Base-by-base conservation (phyloP, 2,888 invertebrate genomes). In the Lycocerus yunnanus region DNA sequence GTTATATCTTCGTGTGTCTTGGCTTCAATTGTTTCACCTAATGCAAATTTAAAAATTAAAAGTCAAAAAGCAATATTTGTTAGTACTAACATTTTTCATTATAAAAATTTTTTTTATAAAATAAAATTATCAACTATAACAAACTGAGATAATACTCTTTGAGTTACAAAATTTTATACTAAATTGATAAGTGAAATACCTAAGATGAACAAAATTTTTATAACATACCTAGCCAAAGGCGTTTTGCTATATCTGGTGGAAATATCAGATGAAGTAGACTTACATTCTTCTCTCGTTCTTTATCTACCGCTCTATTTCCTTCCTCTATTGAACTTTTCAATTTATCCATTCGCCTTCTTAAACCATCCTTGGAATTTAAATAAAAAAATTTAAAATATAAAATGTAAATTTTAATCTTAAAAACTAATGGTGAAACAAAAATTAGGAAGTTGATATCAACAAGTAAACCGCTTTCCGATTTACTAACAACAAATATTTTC, bases 1-100 rank as follows among this genome's bases (percentile, higher is more conserved):
- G 97, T 97, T 69, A 97, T 97, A 86, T 97, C 92, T 80, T 97
- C 95, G 85, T 97, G 95, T 65, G 95, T 96, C 87, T 96, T 95
- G 0, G 97, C 97, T 87, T 97, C 96, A 72, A 98, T 97, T 70
- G 93, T 92, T 85, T 97, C 94, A 75, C 97, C 95, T 94, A 82
- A 9, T 0, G 4, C 11, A 60, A 60, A 16, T 60, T 16, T 3
- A 60, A 60, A 15, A 1, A 11, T 60, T 60, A 60, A 60, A 60
- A 3, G 5, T 15, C 5, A 11, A 24, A 10, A 10, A 27, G 13
- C 1, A 27, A 13, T 6, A 61, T 2, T 8, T n/a, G n/a, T n/a
- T n/a, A n/a, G n/a, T 13, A 1, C 8, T n/a, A 43, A n/a, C 43
- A 43, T 27, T 13, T 27, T 4, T 21, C 6, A 9, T 21, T 8